Base-by-base conservation (phyloP, 2,888 invertebrate genomes). In the Gymnoscelis rufifasciata region DNA sequence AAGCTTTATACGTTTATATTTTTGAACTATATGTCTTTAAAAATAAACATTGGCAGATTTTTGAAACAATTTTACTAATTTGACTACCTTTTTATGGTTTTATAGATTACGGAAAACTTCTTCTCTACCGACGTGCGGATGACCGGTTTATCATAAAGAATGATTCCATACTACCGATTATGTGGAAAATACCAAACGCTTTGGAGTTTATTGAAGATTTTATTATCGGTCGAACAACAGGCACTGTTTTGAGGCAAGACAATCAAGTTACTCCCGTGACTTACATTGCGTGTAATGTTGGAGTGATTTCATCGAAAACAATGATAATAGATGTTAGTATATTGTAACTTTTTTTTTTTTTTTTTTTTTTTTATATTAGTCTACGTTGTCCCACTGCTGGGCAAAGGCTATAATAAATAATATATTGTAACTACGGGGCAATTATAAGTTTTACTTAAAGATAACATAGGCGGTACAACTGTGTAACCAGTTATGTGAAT, bases 121-220 rank as follows among this genome's bases (percentile, higher is more conserved):
- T 91, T 26, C 64, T 92, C 0, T 83, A 90, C 53, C 80, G 87
- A 36, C 80, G 80, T 31, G 87, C 83, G 59, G 83, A 75, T 26
- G 86, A 87, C 48, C 78, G 74, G 47, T 71, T 91, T 31, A 88
- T 78, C 35, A 71, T 92, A 13, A 86, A 77, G 43, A 92, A 92
- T 60, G 86, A 90, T 59, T 90, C 91, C 0, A 79, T 88, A 24
- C 66, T 91, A 36, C 78, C 90, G 8, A 67, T 92, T 35, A 82
- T 81, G 68, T 92, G 92, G 91, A 76, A 78, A 60, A 78, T 92
- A 56, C 66, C 71, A 27, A 84, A 86, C 52, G 53, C 74, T 0
- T 61, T 74, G 6, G 83, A 86, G 14, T 75, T 83, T 14, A 52
- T 74, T 4, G 82, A 84, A 54, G 81, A 89, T 56, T 90, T 89